phyloP scores from a whole-genome alignment of 2,797 vertebrate genomes.

The Hybognathus amarus region DNA sequence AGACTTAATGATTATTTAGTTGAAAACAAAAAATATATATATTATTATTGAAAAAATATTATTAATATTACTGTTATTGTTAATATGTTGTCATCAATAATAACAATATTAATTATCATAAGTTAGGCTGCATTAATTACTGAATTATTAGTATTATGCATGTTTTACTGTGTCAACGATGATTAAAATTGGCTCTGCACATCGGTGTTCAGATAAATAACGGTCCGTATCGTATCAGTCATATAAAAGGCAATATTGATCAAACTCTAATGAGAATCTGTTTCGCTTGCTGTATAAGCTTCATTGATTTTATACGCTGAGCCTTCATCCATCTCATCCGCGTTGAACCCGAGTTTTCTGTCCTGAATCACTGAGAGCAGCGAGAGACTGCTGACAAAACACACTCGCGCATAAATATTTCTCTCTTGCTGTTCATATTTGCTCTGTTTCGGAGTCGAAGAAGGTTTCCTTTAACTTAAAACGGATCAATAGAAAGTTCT shows the following conservation, averaged over 20 bases:
- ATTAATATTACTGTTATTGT: not conserved
- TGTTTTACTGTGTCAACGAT: not conserved
- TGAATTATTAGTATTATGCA: not conserved
- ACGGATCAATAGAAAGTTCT: constrained; percentile 41
- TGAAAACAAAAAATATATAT: too few species aligned
- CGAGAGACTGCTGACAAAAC: not conserved
- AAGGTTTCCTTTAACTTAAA: constrained; percentile 24
- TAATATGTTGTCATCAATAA: not conserved
- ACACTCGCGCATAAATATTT: not conserved
- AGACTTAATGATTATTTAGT: not conserved
- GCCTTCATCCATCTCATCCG: not conserved
- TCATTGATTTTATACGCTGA: not conserved
- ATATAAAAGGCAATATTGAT: not conserved
- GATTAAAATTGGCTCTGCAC: not conserved
- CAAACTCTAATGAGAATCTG: not conserved
- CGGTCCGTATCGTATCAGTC: not conserved
- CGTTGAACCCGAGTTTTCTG: not conserved
- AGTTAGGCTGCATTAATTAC: not conserved
- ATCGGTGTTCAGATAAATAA: not conserved
- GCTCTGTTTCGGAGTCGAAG: constrained; percentile 12
- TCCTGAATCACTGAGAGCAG: constrained; percentile 1
- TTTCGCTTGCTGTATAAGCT: not conserved
- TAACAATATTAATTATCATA: not conserved
- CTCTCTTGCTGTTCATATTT: not conserved
- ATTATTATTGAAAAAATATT: too few species aligned